Conservation (phyloP, 2,888 invertebrate genomes). For the Sepioteuthis lessoniana region DNA sequence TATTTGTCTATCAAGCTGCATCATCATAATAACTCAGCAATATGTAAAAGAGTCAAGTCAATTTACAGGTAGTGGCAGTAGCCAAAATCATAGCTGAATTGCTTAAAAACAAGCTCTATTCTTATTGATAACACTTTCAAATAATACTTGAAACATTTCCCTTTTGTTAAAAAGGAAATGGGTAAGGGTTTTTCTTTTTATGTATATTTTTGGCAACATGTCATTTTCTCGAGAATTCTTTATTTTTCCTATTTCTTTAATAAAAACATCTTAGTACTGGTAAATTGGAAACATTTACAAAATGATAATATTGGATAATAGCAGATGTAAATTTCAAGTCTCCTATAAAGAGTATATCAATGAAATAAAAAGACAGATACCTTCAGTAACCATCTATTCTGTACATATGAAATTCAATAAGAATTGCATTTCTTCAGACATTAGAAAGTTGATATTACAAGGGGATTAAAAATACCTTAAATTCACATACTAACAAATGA, state of each 20-base stretch:
- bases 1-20: too few species aligned
- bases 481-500: conserved; percentile 36
- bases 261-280: not conserved
- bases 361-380: too few species aligned
- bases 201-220: not conserved
- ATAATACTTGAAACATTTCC: not conserved
- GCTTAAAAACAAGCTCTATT: too few species aligned
- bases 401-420: not conserved
- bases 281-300: too few species aligned
- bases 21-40: not conserved
- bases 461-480: not conserved
- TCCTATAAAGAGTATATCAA: too few species aligned
- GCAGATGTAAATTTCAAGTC: not conserved
- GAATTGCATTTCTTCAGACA: not conserved
- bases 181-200: not conserved
- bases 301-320: not conserved
- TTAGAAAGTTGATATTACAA: conserved; percentile 37
- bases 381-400: not conserved
- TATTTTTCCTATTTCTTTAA: not conserved
- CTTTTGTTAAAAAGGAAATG: too few species aligned
- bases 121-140: too few species aligned
- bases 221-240: not conserved
- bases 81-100: too few species aligned
- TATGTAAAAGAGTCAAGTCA: not conserved
- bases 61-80: not conserved